phyloP scores from a whole-genome alignment of 2,888 invertebrate species.

The Oegoconia quadripuncta region DNA sequence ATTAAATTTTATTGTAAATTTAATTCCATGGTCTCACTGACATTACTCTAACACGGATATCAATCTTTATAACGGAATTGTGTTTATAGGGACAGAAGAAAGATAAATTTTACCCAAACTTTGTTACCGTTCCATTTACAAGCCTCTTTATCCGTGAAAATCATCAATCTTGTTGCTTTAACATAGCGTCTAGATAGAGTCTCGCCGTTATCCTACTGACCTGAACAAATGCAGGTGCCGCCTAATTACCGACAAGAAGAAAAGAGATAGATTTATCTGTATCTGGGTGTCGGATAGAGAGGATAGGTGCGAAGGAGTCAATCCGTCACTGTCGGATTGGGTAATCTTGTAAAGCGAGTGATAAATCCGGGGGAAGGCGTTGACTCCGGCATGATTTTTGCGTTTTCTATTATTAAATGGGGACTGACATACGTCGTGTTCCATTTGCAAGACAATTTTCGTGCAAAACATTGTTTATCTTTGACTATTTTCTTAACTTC shows the following conservation, averaged over 20 bases:
- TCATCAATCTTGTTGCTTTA: slow-evolving; percentile 70
- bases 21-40: too few species aligned
- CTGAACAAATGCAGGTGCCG: slow-evolving; percentile 71
- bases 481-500: neutral
- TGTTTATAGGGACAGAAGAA: neutral
- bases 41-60: too few species aligned
- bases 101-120: neutral
- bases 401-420: slow-evolving; percentile 54
- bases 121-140: neutral
- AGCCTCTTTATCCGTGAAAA: slow-evolving; percentile 13
- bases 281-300: slow-evolving; percentile 36
- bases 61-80: neutral
- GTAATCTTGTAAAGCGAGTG: slow-evolving; percentile 71
- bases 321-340: slow-evolving; percentile 72
- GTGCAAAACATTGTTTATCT: slow-evolving; percentile 7
- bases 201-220: slow-evolving; percentile 56
- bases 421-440: slow-evolving; percentile 39
- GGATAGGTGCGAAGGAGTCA: slow-evolving; percentile 45
- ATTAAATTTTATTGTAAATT: neutral
- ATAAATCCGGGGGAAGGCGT: slow-evolving; percentile 60
- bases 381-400: slow-evolving; percentile 58
- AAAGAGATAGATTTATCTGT: slow-evolving; percentile 34
- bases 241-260: slow-evolving; percentile 56
- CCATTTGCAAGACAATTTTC: slow-evolving; percentile 30
- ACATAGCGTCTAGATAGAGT: slow-evolving; percentile 64